These are phyloP conservation scores for Hyalella azteca DNA, from an alignment of 2,888 invertebrate genomes.

Conservation along the genomic window DNA sequence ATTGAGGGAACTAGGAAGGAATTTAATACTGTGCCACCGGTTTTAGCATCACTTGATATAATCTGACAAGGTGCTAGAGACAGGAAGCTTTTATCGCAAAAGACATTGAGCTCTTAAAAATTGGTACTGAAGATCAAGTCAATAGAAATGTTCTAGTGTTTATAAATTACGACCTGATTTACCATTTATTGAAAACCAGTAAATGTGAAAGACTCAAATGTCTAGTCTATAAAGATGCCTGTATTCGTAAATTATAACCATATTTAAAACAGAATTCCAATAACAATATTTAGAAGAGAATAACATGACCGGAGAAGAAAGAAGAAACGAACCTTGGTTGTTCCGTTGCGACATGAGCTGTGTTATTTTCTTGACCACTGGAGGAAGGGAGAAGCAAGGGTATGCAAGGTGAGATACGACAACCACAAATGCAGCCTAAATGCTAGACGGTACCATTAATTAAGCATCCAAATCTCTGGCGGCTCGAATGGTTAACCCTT, in stretches of 20 bases:
- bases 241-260: background rate
- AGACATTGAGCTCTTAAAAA: no score
- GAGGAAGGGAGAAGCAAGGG: background rate
- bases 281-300: background rate
- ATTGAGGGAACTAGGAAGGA: no score
- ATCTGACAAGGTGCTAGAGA: no score
- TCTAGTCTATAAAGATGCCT: constrained; percentile 19
- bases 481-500: no score
- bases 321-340: background rate
- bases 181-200: background rate
- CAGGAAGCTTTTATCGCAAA: no score
- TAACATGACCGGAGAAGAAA: background rate
- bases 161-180: no score
- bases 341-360: background rate
- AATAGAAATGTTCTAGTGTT: no score
- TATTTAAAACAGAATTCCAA: background rate
- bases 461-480: no score
- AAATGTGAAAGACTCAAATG: background rate
- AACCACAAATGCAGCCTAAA: background rate
- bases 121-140: no score
- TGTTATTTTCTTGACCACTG: constrained; percentile 1
- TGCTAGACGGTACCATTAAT: no score
- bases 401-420: background rate
- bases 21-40: no score
- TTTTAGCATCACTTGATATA: no score